Conservation (phyloP, 2,888 invertebrate genomes). For the Nemurella pictetii region DNA sequence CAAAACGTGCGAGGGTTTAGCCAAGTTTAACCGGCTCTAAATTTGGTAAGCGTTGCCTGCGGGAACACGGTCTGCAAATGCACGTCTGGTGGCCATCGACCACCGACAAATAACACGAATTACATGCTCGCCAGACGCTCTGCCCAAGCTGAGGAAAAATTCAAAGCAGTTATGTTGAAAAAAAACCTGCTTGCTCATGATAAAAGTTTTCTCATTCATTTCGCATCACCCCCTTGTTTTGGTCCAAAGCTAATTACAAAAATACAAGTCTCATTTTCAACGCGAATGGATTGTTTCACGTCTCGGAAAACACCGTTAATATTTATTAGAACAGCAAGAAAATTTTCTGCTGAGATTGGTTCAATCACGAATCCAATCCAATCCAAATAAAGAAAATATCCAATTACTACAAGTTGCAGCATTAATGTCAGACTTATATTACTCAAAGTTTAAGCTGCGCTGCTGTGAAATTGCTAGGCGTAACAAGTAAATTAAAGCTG, state of each 20-base stretch:
- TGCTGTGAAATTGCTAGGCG: neutral
- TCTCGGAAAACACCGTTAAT: neutral
- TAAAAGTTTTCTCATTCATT: neutral
- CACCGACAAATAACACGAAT: neutral
- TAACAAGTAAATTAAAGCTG: slow-evolving; percentile 22
- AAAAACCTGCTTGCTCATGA: neutral
- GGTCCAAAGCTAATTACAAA: neutral
- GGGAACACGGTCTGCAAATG: neutral
- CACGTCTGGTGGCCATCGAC: too few relatives aligned
- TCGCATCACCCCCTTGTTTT: neutral
- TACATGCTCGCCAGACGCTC: too few relatives aligned
- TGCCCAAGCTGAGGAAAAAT: too few relatives aligned
- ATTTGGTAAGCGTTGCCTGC: neutral
- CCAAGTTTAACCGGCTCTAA: neutral
- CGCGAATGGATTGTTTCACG: neutral
- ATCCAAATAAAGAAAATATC: neutral
- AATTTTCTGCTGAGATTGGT: neutral
- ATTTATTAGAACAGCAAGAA: neutral
- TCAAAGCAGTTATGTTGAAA: neutral
- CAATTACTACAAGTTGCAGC: neutral
- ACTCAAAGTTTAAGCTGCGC: neutral
- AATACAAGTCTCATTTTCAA: neutral
- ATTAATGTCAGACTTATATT: neutral
- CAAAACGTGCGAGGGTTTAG: neutral
- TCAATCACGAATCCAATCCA: neutral